These are phyloP conservation scores for Vimba vimba DNA, from an alignment of 2,113 vertebrate species.

Conservation along the genomic window DNA sequence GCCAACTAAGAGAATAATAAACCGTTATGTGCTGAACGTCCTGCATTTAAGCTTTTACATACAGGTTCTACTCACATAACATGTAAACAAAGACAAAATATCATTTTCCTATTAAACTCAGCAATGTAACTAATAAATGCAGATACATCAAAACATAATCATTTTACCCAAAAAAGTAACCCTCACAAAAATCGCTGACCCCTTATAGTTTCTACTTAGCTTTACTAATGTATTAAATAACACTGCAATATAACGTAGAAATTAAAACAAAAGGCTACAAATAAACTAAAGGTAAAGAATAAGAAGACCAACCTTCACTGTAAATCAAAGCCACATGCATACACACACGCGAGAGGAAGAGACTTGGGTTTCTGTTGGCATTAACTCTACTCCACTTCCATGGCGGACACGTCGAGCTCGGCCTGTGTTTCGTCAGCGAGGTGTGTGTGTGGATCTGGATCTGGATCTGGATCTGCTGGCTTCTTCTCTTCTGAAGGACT, in stretches of 20 bases:
- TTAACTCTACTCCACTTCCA: slow-evolving; percentile 82
- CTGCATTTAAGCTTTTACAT: not conserved
- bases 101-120: too few relatives aligned
- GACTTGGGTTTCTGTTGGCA: not conserved
- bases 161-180: not conserved
- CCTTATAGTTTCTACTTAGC: not conserved
- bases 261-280: not conserved
- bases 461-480: slow-evolving; percentile 59
- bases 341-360: not conserved
- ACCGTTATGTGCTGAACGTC: not conserved
- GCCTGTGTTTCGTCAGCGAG: slow-evolving; percentile 65
- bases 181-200: not conserved
- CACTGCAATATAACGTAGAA: slow-evolving; percentile 29
- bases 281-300: not conserved
- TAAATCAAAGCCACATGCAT: slow-evolving; percentile 3
- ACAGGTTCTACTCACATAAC: not conserved
- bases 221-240: slow-evolving; percentile 2
- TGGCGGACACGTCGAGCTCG: slow-evolving; percentile 82
- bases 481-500: slow-evolving; percentile 61
- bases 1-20: not conserved
- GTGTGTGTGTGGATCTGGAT: slow-evolving; percentile 21
- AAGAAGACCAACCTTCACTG: not conserved
- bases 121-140: not conserved
- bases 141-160: too few relatives aligned
- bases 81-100: slow-evolving; percentile 21